These are phyloP conservation scores for Pristis pectinata DNA, from an alignment of 2,797 vertebrate genomes.

Conservation along the genomic window DNA sequence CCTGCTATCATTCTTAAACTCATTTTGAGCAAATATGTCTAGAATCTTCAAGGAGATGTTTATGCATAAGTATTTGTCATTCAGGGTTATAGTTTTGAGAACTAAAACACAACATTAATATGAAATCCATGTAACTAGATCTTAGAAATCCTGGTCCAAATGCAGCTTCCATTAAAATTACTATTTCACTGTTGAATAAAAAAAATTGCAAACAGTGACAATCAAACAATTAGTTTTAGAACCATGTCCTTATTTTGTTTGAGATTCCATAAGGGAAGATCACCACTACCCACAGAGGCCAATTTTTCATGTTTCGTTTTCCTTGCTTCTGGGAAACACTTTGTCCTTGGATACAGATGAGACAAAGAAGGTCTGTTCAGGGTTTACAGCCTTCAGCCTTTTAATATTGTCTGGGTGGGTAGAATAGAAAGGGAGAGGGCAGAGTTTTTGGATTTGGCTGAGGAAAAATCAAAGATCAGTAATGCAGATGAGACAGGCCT, in stretches of 20 bases:
- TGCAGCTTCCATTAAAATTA: background rate
- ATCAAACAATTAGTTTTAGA: background rate
- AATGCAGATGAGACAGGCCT: background rate
- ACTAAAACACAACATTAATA: background rate
- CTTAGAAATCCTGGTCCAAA: background rate
- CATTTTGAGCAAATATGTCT: background rate
- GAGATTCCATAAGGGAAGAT: background rate
- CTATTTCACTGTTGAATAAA: background rate
- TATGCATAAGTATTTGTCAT: background rate
- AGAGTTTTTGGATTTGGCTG: background rate
- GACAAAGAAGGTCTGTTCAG: background rate
- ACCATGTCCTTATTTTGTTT: background rate
- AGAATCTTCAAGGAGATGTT: background rate
- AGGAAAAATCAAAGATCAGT: background rate
- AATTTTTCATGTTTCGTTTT: background rate
- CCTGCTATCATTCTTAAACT: background rate
- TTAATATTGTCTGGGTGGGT: background rate
- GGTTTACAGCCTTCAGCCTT: background rate
- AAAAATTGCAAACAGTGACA: background rate
- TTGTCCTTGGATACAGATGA: background rate
- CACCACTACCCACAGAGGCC: background rate
- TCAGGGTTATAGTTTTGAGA: background rate
- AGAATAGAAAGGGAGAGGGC: background rate
- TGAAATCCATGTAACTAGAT: background rate
- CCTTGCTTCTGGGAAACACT: background rate